Evolutionary conservation across 1,140 invertebrate species (phyloP), one percentile per base, ranked within the genome.

Genomic region (Bicyclus anynana): DNA sequence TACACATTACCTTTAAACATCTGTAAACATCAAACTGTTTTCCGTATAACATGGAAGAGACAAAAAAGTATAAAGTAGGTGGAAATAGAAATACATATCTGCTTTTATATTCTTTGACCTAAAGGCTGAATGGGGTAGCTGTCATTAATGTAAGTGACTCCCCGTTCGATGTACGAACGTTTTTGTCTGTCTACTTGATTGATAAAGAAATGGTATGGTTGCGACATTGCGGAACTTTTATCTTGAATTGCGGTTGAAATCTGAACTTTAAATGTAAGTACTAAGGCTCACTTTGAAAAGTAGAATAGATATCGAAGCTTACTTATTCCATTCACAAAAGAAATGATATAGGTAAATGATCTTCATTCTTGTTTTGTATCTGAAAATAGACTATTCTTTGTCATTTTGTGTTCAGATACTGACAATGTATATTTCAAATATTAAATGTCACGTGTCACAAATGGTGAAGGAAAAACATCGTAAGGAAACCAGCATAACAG

Each of bases 81-180:
- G n/a, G 3, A 23, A 23, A 23, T 23, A 12, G 29, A 33, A 12
- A 12, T 51, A 9, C 5, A 3, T 20, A 44, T 47, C 44, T 48
- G 18, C 2, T 17, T 35, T 33, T 5, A 55, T 50, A 51, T 70
- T 80, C 74, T 80, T 61, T 77, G 69, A 5, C 42, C 54, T 57
- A 64, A 61, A 67, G 59, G 67, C 62, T 68, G 56, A 62, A 67
- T 70, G 74, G 76, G 74, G 74, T 72, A 72, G 69, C 64, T 67
- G 67, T 72, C 80, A 84, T 84, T 84, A 84, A 73, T 70, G 78
- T 81, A 84, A 84, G 80, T 84, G 80, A 84, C 78, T 75, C 77
- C 69, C 67, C 57, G 78, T 80, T 81, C 80, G 78, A 81, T 78
- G 78, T 68, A 69, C 69, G 61, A 62, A 69, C 67, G 69, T 75